Percentiles rank a stretch among this genome's conserved stretches.
phyloP scores from a whole-genome alignment of 2,888 invertebrate genomes.

The Hydropsyche betteni region DNA sequence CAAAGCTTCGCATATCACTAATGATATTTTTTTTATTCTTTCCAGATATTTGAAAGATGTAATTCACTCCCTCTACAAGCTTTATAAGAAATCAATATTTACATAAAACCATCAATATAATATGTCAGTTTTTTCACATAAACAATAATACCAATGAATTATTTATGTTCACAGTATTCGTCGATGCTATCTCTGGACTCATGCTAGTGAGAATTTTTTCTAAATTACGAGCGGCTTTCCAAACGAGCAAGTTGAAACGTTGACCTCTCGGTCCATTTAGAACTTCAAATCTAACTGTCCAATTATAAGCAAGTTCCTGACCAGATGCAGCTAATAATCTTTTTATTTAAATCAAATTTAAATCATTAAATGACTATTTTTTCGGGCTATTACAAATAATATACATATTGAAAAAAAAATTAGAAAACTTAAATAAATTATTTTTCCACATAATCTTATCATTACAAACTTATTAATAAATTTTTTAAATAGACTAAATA shows the following conservation, averaged over 20 bases:
- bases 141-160: slow-evolving; percentile 44
- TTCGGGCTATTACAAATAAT: too few relatives aligned
- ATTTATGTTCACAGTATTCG: slow-evolving; percentile 47
- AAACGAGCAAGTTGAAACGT: slow-evolving; percentile 49
- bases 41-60: slow-evolving; percentile 46
- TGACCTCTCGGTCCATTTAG: slow-evolving; percentile 47
- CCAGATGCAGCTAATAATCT: slow-evolving; percentile 48
- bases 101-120: too few relatives aligned
- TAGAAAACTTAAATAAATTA: too few relatives aligned
- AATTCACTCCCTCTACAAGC: slow-evolving; percentile 48
- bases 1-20: slow-evolving; percentile 44
- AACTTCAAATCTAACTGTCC: slow-evolving; percentile 46
- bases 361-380: too few relatives aligned
- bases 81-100: slow-evolving; percentile 30
- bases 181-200: slow-evolving; percentile 46
- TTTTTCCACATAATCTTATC: not conserved
- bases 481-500: slow-evolving; percentile 2
- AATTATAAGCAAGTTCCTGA: slow-evolving; percentile 43
- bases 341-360: not conserved
- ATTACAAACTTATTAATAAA: not conserved
- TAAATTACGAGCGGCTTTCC: slow-evolving; percentile 44
- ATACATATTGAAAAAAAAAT: too few relatives aligned
- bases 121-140: not conserved
- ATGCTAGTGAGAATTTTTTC: slow-evolving; percentile 44
- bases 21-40: slow-evolving; percentile 36